Base-by-base conservation (phyloP, 2,888 invertebrate species). In the Electrophaes corylata region DNA sequence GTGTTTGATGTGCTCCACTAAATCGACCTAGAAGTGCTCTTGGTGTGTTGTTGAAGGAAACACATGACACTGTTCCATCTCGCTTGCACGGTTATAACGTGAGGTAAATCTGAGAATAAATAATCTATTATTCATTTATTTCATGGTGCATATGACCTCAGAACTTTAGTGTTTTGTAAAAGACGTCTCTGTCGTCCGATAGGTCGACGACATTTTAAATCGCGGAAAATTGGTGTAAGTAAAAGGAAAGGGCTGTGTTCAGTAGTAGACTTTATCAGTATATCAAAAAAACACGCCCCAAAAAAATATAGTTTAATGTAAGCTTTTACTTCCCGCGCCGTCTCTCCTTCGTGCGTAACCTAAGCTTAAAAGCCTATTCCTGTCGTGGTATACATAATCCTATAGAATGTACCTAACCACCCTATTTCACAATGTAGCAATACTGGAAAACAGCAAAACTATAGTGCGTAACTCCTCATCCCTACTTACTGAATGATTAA, bases 1-100 rank as follows among this genome's bases (percentile, higher is more conserved):
- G 78, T 83, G 80, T 84, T 78, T 83, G 84, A 79, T 72, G 74
- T 79, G 68, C 76, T 73, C 70, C 76, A 71, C 74, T 72, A 80
- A 81, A 81, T 82, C 79, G 83, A 79, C 72, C 76, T 70, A 71
- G 70, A 69, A 83, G 83, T 63, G 76, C 81, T 68, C 80, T 80
- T 53, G 50, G 55, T 51, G 40, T 68, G 69, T 67, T 69, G 63
- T 55, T 66, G 61, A 55, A 65, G 50, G 45, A 35, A 55, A 31
- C 46, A 47, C 37, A 33, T 37, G 59, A 51, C 37, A 51, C 23
- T 33, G 40, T 43, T 55, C 43, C 64, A 52, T 45, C 26, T 33
- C 12, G 39, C 29, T 57, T 33, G 20, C 41, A 55, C 47, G 29
- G 44, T 37, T 35, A 31, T 12, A 29, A 4, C 12, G 23, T 26